Evolutionary conservation across 2,888 invertebrate genomes (phyloP), one percentile per base, ranked within the genome.

Genomic region (Spialia ferax): DNA sequence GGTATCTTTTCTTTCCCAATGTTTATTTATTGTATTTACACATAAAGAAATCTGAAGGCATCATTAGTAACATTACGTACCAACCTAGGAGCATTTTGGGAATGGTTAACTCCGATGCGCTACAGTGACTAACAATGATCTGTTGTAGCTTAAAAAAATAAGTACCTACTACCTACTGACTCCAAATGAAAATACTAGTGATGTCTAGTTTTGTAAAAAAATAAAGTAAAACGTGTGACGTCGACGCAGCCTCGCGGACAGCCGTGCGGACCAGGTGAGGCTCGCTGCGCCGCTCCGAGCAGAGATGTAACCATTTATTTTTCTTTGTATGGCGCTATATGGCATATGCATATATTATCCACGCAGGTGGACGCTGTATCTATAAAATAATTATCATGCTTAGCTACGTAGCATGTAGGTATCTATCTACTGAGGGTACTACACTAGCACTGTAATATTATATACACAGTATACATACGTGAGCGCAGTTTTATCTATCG

Each of bases 251-350:
- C 42, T 20, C 48, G 7, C n/a, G 32, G 7, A 45, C 11, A 35
- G 57, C 57, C 64, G 57, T 65, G 60, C 42, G 60, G 42, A 66
- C 70, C 71, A 72, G 71, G 71, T 72, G 71, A 70, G 69, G 29
- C 32, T 48, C 68, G 63, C 55, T 8, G 15, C 22, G 32, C 48
- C 26, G 61, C 63, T 48, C 55, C 26, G 55, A 57, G 29, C 61
- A 6, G 57, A 70, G 69, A 70, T 70, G 72, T 26, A 32, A 29
- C 29, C 64, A 68, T 69, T 63, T 65, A 66, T 54, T 59, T 64
- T 48, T 60, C 54, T 62, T 63, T 59, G 42, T 69, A 70, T 63
- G 59, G 65, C 65, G 59, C 65, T 66, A 66, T 66, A 66, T 66
- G 59, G 52, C 59, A 26, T 22, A 66, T 11, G 59, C 52, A 59